These are phyloP conservation scores for Clarias pachynema DNA, from an alignment of 2,797 vertebrate species.

Conservation along the genomic window DNA sequence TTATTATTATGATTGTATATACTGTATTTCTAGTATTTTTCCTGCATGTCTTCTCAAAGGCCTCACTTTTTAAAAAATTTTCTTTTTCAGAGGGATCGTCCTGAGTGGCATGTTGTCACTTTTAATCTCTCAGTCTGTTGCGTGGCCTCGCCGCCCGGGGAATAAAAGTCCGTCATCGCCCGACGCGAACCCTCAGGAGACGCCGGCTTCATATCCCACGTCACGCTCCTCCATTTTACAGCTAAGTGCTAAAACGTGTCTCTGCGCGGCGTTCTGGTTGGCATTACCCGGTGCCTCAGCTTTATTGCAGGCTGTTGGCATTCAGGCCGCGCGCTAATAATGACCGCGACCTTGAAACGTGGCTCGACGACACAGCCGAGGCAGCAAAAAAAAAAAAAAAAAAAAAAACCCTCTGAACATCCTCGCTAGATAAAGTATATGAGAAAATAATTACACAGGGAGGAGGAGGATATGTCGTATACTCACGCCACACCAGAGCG, in stretches of 20 bases:
- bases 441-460: neutral
- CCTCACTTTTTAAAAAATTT: neutral
- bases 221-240: constrained; percentile 35
- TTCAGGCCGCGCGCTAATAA: constrained; percentile 43
- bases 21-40: neutral
- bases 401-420: neutral
- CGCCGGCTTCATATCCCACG: constrained; percentile 32
- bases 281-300: constrained; percentile 25
- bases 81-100: neutral
- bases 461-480: neutral
- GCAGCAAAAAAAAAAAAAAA: neutral
- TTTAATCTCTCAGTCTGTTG: constrained; percentile 33
- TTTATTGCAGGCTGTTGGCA: constrained; percentile 50
- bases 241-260: constrained; percentile 37
- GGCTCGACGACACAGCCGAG: constrained; percentile 17
- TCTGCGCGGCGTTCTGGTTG: constrained; percentile 16
- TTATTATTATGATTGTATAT: neutral
- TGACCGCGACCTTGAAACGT: constrained; percentile 51
- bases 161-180: constrained; percentile 39
- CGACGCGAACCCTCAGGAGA: constrained; percentile 44
- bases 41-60: neutral
- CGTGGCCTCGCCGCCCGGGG: neutral
- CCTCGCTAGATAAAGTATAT: neutral
- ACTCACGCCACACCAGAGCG: neutral
- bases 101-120: constrained; percentile 47